Base-by-base conservation (phyloP, 1,140 invertebrate species). In the Plodia interpunctella region DNA sequence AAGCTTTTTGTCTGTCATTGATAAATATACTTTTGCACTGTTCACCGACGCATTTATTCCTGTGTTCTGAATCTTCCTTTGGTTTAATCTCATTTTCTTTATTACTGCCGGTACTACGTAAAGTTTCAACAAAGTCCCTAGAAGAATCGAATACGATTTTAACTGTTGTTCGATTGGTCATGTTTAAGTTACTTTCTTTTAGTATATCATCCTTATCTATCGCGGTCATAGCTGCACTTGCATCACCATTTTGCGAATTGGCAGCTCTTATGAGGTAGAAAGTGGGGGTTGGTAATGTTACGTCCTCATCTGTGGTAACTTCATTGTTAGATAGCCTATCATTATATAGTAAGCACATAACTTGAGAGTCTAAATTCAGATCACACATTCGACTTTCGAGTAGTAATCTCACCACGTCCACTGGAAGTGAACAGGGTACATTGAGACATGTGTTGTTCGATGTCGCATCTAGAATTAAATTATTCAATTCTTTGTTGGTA, bases 251-350 rank as follows among this genome's bases (percentile, higher is more conserved):
- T 0, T 72, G 65, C 6, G 74, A 66, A 60, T 87, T 80, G 11
- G 84, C 81, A 59, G 83, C 86, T 44, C 86, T 74, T 67, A 90
- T 88, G 25, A 90, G 69, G 62, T 90, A 90, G 63, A 90, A 89
- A 0, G 85, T 88, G 0, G 87, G 83, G 0, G 80, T 70, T 0
- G 86, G 78, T 65, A 90, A 87, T 0, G 87, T 89, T 11, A 81
- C 69, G 10, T 87, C 83, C 17, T 80, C 82, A 44, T 80, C 78
- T 15, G 76, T 76, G 1, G 69, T 80, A 32, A 73, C 67, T 38
- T 84, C 77, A 49, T 78, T 78, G 9, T 68, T 78, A 38, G 64
- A 68, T 59, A 77, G 76, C 66, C 75, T 83, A 68, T 90, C 88
- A 59, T 78, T 81, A 62, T 90, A 90, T 13, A 90, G 62, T 21